Base-by-base conservation (phyloP, 2,113 vertebrate genomes). In the Ginglymostoma cirratum region DNA sequence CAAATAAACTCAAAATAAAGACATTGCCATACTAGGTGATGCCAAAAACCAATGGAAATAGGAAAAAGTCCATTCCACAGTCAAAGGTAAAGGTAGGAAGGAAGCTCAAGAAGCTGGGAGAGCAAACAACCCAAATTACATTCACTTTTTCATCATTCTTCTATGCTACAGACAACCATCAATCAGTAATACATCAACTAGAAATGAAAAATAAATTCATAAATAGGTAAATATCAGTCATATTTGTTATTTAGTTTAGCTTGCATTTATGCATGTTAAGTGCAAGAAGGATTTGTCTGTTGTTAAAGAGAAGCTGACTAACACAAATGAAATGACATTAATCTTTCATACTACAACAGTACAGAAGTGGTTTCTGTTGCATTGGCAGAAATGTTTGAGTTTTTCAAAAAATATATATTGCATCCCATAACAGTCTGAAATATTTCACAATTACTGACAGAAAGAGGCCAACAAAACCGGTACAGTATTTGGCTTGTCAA, bases 401-500 rank as follows among this genome's bases (percentile, higher is more conserved):
- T 94, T 70, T 52, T 48, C 4, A 14, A 24, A 3, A 72, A 52
- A 72, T 72, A 38, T 72, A 48, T 48, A 95, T 70, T 95, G 94
- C 27, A 45, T 34, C 67, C 67, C 12, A 14, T 30, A 48, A 76
- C 61, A 95, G 42, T 10, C 69, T 24, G 69, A 95, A 72, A 48
- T 76, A 34, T 95, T 52, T 95, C 67, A 52, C 34, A 72, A 52
- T 76, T 24, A 48, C 23, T 23, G 27, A 70, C 42, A 52, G 69
- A 95, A 95, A 52, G 42, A 70, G 69, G 69, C 67, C 67, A 95
- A 72, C 69, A 30, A 95, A 95, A 94, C 67, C 23, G 19, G 42
- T 95, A 55, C 87, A 48, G 69, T 95, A 95, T 95, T 95, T 72
- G 69, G 94, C 42, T 72, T 95, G 94, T 95, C 45, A 72, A 69